Evolutionary conservation across 2,888 invertebrate genomes (phyloP).

Genomic region (Caprella mutica): DNA sequence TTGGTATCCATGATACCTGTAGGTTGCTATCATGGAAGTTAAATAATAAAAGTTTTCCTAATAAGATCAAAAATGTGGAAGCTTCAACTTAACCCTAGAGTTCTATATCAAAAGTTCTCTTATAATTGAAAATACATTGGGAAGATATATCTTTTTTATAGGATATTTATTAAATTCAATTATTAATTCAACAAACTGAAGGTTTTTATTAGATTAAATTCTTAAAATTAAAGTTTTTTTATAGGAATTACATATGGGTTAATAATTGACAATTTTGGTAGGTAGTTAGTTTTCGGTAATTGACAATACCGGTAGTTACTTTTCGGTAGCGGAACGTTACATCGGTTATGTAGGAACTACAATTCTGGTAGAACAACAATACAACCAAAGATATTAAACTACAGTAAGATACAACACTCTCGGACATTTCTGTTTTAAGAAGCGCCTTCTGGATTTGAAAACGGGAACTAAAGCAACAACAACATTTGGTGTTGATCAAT

Average conservation of each 20-base stretch:
- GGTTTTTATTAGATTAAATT: background rate
- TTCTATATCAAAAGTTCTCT: background rate
- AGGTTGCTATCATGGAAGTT: no score
- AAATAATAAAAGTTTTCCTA: background rate
- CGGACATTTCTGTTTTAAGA: no score
- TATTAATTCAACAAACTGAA: background rate
- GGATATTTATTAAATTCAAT: background rate
- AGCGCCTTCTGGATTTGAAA: no score
- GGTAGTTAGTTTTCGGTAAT: no score
- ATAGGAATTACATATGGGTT: background rate
- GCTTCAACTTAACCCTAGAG: background rate
- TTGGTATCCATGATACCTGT: background rate
- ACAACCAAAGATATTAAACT: no score
- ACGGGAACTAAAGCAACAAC: no score
- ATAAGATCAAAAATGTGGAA: background rate
- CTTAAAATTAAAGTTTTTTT: background rate
- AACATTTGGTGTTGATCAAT: no score
- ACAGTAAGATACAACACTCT: no score
- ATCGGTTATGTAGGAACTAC: no score
- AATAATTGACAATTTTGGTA: background rate
- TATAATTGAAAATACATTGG: background rate
- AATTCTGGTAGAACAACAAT: no score
- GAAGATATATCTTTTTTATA: background rate
- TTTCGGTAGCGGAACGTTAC: no score
- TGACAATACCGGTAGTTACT: no score